Base-by-base conservation (phyloP, 2,888 invertebrate genomes). In the Mesorhabditis belari region DNA sequence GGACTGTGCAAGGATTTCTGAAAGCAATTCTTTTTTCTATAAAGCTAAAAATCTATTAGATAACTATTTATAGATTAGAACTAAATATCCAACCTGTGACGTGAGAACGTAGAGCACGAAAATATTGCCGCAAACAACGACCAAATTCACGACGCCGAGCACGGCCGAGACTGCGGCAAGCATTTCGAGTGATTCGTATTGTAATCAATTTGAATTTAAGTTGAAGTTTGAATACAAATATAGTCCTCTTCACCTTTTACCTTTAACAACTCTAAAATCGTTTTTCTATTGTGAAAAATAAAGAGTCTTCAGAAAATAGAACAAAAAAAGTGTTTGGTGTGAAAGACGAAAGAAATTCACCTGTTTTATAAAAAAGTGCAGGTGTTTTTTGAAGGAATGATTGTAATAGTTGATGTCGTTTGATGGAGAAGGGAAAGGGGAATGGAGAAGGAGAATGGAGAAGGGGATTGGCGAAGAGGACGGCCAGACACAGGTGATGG, bases 1-100 rank as follows among this genome's bases (percentile, higher is more conserved):
- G 94, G 92, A 72, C 91, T 92, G 75, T 93, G 87, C 71, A 96
- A 86, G 23, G 72, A 67, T 54, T 73, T 71, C 59, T 76, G 76
- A 6, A 35, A 35, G 1, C 44, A 2, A n/a, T n/a, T n/a, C n/a
- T n/a, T n/a, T 59, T 58, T 57, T 17, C 27, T 12, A 55, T 23
- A 17, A 23, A 1, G 19, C 23, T 55, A n/a, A 24, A 19, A 29
- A 60, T 5, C 57, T 27, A 21, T 52, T 50, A 21, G 61, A 51
- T 19, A 53, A 29, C 50, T 60, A 51, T 35, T 17, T 27, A n/a
- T n/a, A n/a, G n/a, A n/a, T n/a, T n/a, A n/a, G n/a, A n/a, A 17
- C 44, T 35, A 9, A 17, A 9, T 35, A 9, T 9, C 44, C n/a
- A 17, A 35, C 44, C 44, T 35, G 44, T 35, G 67, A 62, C 29